Conservation (phyloP, 2,797 vertebrate species). For the Anguilla pacifica region DNA sequence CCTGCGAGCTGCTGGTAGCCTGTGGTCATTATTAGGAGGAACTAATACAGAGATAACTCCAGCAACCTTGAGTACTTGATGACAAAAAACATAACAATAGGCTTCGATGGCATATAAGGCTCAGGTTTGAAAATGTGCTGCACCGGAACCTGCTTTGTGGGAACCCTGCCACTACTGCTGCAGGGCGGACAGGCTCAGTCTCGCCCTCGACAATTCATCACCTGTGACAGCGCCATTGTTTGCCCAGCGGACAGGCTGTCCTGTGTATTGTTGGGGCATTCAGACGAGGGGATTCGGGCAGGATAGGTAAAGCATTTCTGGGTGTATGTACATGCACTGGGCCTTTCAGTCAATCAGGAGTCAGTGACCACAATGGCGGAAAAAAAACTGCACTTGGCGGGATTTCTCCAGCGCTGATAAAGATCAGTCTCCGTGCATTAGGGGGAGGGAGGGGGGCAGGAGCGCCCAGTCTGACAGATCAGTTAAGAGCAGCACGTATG, state of each 20-base stretch:
- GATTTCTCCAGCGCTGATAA: slow-evolving; percentile 43
- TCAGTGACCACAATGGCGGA: not conserved
- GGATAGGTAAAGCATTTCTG: not conserved
- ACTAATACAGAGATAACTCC: not conserved
- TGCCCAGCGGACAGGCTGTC: not conserved
- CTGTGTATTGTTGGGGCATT: not conserved
- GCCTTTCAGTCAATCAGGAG: slow-evolving; percentile 11
- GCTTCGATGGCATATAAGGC: not conserved
- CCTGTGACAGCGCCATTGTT: slow-evolving; percentile 24
- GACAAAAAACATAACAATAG: slow-evolving; percentile 16
- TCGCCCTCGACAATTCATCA: slow-evolving; percentile 27
- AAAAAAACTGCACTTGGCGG: not conserved
- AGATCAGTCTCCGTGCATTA: slow-evolving; percentile 34
- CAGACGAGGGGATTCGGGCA: not conserved
- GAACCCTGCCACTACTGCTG: slow-evolving; percentile 12
- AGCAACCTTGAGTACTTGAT: slow-evolving; percentile 17
- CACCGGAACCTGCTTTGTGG: not conserved
- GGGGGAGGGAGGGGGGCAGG: slow-evolving; percentile 15
- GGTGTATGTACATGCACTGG: not conserved
- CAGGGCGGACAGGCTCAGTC: not conserved
- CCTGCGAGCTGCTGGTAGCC: not conserved
- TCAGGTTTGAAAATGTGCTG: slow-evolving; percentile 14
- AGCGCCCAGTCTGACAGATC: slow-evolving; percentile 39
- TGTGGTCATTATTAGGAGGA: not conserved
- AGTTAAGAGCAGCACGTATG: slow-evolving; percentile 20